phyloP scores from a whole-genome alignment of 2,888 invertebrate genomes.

The Volucella zonaria region DNA sequence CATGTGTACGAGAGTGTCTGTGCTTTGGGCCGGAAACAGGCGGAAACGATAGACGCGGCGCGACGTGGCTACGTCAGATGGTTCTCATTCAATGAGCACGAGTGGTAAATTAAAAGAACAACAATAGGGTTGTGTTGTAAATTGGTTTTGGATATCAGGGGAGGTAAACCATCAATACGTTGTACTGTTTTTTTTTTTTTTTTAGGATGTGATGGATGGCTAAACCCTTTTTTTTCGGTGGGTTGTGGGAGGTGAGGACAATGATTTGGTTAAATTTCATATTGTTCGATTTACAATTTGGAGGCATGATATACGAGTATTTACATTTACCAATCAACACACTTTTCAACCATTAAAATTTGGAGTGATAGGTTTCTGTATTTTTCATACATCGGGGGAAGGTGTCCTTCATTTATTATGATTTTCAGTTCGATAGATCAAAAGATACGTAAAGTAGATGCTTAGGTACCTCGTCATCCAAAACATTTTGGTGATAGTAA shows the following conservation, averaged over 20 bases:
- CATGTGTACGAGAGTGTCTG: slow-evolving; percentile 48
- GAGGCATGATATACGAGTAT: neutral
- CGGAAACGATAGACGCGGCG: neutral
- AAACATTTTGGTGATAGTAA: too few species aligned
- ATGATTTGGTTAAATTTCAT: slow-evolving; percentile 48
- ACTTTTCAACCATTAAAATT: slow-evolving; percentile 23
- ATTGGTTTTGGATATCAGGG: slow-evolving; percentile 34
- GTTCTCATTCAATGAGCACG: slow-evolving; percentile 36
- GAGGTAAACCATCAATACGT: slow-evolving; percentile 20
- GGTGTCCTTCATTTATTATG: neutral
- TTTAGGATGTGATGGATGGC: neutral
- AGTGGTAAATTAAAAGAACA: slow-evolving; percentile 67
- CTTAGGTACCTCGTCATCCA: neutral
- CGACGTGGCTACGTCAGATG: neutral
- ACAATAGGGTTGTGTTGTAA: slow-evolving; percentile 16
- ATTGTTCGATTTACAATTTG: slow-evolving; percentile 27
- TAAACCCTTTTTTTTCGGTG: neutral
- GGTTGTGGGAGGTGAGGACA: neutral
- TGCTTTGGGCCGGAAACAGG: slow-evolving; percentile 43
- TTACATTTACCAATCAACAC: slow-evolving; percentile 42
- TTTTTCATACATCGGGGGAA: too few species aligned
- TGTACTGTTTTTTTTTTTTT: neutral
- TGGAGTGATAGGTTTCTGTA: too few species aligned
- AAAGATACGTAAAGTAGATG: slow-evolving; percentile 6
- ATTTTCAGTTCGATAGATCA: slow-evolving; percentile 12